Evolutionary conservation across 2,888 invertebrate genomes (phyloP).

Genomic region (Heliconius hortense): DNA sequence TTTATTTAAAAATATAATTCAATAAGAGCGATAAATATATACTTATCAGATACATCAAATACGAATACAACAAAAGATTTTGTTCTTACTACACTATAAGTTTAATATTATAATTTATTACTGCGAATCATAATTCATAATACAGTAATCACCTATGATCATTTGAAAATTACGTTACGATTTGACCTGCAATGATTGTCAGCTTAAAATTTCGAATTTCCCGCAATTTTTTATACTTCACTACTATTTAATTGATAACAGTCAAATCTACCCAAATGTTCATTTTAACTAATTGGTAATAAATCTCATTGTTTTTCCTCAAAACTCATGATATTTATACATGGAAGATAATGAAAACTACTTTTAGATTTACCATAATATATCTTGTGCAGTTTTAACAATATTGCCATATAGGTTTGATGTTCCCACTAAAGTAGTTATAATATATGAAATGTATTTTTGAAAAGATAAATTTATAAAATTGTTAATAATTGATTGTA

Average conservation of each 20-base stretch:
- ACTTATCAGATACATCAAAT: no score
- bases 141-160: background rate
- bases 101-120: background rate
- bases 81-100: background rate
- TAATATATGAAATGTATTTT: background rate
- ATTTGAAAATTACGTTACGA: background rate
- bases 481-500: no score
- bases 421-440: background rate
- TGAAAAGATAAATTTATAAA: background rate
- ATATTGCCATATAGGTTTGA: slow-evolving; percentile 47
- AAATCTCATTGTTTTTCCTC: slow-evolving; percentile 4
- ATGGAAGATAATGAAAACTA: slow-evolving; percentile 13
- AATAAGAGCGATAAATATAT: no score
- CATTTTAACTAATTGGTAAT: background rate
- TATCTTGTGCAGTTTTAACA: slow-evolving; percentile 9
- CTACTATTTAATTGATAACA: background rate
- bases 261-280: background rate
- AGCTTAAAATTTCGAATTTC: slow-evolving; percentile 9
- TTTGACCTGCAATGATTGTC: slow-evolving; percentile 1
- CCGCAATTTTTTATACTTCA: slow-evolving; percentile 1
- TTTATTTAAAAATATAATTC: background rate
- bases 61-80: no score
- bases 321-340: background rate
- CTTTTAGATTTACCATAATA: slow-evolving; percentile 19
- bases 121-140: background rate